Percentiles rank a stretch among this genome's conserved stretches.
Conservation (phyloP, 2,113 vertebrate genomes). For the Nyctibius bracteatus region DNA sequence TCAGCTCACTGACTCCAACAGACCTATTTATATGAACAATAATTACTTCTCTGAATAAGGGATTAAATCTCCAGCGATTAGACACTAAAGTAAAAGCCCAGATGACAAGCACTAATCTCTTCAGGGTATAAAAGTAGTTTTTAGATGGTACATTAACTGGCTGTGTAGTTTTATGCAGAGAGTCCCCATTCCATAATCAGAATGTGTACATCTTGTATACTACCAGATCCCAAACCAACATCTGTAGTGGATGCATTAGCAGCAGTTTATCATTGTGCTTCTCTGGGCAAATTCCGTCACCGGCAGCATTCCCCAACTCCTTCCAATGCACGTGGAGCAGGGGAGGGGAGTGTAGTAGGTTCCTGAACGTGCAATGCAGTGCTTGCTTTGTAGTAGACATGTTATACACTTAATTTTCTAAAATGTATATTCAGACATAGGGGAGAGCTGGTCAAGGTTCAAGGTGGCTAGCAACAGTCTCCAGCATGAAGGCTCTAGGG, state of each 20-base stretch:
- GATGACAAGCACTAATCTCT: conserved; percentile 25
- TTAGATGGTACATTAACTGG: not conserved
- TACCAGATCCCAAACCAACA: not conserved
- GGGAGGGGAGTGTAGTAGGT: not conserved
- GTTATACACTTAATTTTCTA: not conserved
- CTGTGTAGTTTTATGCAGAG: not conserved
- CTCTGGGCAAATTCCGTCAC: not conserved
- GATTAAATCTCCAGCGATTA: conserved; percentile 33
- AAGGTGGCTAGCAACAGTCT: not conserved
- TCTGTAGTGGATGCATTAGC: not conserved
- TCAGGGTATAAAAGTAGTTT: not conserved
- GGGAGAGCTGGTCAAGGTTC: not conserved
- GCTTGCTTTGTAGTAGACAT: not conserved
- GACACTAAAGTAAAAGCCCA: conserved; percentile 14
- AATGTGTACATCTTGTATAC: not conserved
- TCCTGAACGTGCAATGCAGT: not conserved
- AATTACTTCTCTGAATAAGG: conserved; percentile 35
- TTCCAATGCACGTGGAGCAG: not conserved
- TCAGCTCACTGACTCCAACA: conserved; percentile 31
- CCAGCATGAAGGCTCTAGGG: not conserved
- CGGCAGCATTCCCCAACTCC: not conserved
- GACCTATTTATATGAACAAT: conserved; percentile 22
- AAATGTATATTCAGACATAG: not conserved
- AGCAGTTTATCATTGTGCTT: not conserved
- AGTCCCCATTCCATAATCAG: not conserved